Evolutionary conservation across 2,888 invertebrate species (phyloP), one percentile per base, ranked within the genome.

Genomic region (Nebria brevicollis): DNA sequence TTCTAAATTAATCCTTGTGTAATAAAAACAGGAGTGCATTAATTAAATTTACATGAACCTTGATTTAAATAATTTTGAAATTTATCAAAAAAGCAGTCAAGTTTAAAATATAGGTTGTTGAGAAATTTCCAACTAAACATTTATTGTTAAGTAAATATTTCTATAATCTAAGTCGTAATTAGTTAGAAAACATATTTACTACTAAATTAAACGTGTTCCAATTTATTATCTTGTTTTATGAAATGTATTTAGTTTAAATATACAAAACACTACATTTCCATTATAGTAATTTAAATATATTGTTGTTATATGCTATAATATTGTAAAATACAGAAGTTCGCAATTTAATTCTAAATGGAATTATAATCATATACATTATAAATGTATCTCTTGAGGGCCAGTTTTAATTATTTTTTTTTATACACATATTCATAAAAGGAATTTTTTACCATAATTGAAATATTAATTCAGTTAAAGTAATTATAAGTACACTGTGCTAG

Each of bases 21-120:
- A 11, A 54, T 11, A 54, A 54, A 11, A 54, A 54, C 54, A 54
- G 54, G 54, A 54, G 8, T 54, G 54, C 8, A 54, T 11, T 13
- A 54, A 54, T 54, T 34, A 34, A 26, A 26, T 10, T 72, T 54
- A 8, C 54, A 54, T 54, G 54, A 54, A 54, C 54, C 54, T 54
- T 54, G 54, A 13, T 11, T 13, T 54, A 54, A 72, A 43, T 74
- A 10, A 34, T 74, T 13, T 42, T n/a, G 42, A 13, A 34, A 74
- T 34, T n/a, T 42, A 42, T 7, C 54, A 54, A 54, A 1, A 54
- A 54, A 54, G 13, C 13, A 42, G 34, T 73, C 42, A n/a, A 72
- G 54, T 73, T 42, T 10, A n/a, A 34, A 73, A 73, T 54, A 73
- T 73, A 73, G 3, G 20, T 42, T 42, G 41, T 43, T 73, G 6